Conservation (phyloP, 2,888 invertebrate species). For the Nephrocerus scutellatus region DNA sequence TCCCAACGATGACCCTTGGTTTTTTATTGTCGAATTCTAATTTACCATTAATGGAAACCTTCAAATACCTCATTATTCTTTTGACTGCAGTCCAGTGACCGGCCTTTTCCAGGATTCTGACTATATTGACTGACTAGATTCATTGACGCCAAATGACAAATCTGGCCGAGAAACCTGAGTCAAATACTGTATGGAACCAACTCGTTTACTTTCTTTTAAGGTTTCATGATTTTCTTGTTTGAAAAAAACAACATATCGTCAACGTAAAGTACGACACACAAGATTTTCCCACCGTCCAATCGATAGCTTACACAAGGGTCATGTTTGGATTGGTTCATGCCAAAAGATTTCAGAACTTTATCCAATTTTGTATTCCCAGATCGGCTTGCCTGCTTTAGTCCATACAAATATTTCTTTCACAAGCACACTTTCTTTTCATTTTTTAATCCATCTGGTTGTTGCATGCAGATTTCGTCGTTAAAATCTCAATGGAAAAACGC, state of each 20-base stretch:
- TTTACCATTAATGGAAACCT: too few relatives aligned
- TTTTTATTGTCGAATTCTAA: too few relatives aligned
- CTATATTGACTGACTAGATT: slow-evolving; percentile 1
- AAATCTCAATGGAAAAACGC: slow-evolving; percentile 8
- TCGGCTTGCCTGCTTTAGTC: slow-evolving; percentile 6
- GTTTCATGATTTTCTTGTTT: not conserved
- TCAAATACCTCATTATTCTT: slow-evolving; percentile 15
- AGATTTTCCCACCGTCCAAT: not conserved
- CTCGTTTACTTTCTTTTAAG: not conserved
- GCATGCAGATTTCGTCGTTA: slow-evolving; percentile 5
- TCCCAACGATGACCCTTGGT: too few relatives aligned
- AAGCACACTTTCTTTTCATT: slow-evolving; percentile 3
- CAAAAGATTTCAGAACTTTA: not conserved
- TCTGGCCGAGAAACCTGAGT: slow-evolving; percentile 3
- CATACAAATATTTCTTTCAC: slow-evolving; percentile 10
- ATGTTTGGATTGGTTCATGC: slow-evolving; percentile 1
- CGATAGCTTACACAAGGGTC: too few relatives aligned
- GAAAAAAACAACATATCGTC: slow-evolving; percentile 3
- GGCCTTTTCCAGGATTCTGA: slow-evolving; percentile 5
- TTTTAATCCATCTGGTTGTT: slow-evolving; percentile 2
- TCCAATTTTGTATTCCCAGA: slow-evolving; percentile 9
- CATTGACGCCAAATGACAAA: slow-evolving; percentile 8
- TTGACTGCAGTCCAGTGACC: slow-evolving; percentile 19
- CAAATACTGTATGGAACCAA: slow-evolving; percentile 1
- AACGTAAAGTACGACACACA: not conserved